Conservation (phyloP, 2,113 vertebrate species). For the Grus americana region DNA sequence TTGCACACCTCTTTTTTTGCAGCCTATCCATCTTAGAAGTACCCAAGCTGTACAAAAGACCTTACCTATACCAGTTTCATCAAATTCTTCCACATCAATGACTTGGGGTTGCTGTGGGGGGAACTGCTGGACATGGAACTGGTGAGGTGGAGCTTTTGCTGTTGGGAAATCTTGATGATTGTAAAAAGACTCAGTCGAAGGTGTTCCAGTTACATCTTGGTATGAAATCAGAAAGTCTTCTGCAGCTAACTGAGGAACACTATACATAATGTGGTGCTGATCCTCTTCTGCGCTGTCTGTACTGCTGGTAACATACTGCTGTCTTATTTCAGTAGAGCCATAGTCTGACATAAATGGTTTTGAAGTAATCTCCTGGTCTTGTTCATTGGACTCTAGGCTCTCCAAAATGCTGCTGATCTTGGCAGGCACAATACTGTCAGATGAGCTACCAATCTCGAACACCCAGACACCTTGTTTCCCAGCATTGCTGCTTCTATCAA, state of each 20-base stretch:
- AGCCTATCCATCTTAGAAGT: background rate
- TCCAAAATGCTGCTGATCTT: conserved; percentile 67
- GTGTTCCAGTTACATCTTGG: conserved; percentile 28
- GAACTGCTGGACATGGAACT: conserved; percentile 67
- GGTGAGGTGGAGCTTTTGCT: conserved; percentile 70
- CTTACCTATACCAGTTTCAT: conserved; percentile 77
- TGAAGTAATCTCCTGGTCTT: conserved; percentile 51
- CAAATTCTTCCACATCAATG: conserved; percentile 86
- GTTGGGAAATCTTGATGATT: conserved; percentile 8
- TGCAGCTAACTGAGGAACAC: background rate
- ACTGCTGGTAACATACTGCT: conserved; percentile 25
- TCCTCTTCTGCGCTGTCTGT: conserved; percentile 35
- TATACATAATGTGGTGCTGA: background rate
- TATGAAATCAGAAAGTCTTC: conserved; percentile 15
- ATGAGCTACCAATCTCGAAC: conserved; percentile 86
- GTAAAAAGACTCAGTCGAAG: conserved; percentile 19
- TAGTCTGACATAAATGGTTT: conserved; percentile 34
- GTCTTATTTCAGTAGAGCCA: conserved; percentile 56
- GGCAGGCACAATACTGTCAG: conserved; percentile 77
- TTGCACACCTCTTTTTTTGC: background rate
- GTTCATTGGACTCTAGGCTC: background rate
- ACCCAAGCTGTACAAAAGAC: background rate
- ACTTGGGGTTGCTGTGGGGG: conserved; percentile 79
- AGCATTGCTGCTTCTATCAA: conserved; percentile 85
- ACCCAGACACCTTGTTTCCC: conserved; percentile 88